These are phyloP conservation scores for Sebastes reedi DNA, from an alignment of 2,797 vertebrate species.

Conservation along the genomic window DNA sequence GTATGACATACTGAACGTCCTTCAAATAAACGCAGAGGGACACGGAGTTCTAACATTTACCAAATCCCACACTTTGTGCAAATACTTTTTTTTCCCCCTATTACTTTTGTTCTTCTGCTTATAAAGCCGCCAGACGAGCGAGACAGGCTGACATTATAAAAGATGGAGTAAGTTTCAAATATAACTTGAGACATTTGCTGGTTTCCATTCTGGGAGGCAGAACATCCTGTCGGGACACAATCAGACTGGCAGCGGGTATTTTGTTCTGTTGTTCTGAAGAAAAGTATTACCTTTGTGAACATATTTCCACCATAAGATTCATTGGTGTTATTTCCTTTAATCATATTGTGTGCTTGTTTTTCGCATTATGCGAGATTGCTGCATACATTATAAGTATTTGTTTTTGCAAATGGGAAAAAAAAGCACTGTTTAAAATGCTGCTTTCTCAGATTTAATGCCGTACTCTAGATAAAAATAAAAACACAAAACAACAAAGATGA, in stretches of 20 bases:
- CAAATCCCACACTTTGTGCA: constrained; percentile 15
- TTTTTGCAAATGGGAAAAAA: constrained; percentile 15
- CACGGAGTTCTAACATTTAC: constrained; percentile 26
- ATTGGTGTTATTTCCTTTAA: constrained; percentile 35
- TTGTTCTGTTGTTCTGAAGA: constrained; percentile 26
- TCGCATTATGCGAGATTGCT: constrained; percentile 6
- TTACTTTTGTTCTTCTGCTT: constrained; percentile 35
- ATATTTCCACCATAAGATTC: constrained; percentile 17
- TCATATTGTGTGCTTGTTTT: constrained; percentile 40
- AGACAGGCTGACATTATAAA: constrained; percentile 42
- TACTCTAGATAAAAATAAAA: neutral
- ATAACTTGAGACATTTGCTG: constrained; percentile 44
- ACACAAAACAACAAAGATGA: constrained; percentile 1
- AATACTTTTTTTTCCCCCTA: neutral
- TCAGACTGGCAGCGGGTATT: neutral
- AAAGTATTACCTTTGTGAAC: constrained; percentile 28
- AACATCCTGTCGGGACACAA: constrained; percentile 5
- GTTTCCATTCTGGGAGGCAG: constrained; percentile 30
- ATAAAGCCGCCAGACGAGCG: constrained; percentile 16
- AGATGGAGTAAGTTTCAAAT: constrained; percentile 59
- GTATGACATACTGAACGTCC: neutral
- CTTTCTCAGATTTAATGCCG: constrained; percentile 14
- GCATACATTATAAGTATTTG: constrained; percentile 20
- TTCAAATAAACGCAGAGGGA: neutral
- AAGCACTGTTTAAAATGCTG: constrained; percentile 7